A percentile compares a stretch with the other conserved stretches of the same genome.
Evolutionary conservation across 2,888 invertebrate genomes (phyloP).

Genomic region (Ochropleura plecta): DNA sequence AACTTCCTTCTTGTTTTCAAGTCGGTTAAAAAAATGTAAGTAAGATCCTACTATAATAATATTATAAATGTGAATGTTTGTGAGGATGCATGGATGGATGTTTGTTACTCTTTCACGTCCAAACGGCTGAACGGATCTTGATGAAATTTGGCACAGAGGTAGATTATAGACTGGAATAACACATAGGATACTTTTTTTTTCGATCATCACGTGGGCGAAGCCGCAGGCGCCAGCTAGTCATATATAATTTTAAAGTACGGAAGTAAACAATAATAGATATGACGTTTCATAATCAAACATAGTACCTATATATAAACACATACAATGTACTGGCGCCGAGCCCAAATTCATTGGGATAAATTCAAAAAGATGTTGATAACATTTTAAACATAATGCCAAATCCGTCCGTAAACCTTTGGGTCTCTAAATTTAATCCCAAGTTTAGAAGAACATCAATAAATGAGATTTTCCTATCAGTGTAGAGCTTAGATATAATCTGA

Average conservation of each 20-base stretch:
- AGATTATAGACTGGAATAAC: too few species aligned
- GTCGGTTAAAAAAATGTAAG: too few species aligned
- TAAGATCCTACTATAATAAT: too few species aligned
- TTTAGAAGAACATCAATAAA: slow-evolving; percentile 19
- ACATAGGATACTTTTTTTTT: too few species aligned
- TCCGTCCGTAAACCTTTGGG: background rate
- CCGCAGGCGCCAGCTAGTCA: too few species aligned
- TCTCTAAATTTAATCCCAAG: slow-evolving; percentile 3
- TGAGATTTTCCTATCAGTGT: background rate
- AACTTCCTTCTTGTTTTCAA: too few species aligned
- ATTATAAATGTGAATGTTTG: too few species aligned
- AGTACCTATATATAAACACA: background rate
- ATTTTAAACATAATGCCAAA: slow-evolving; percentile 18
- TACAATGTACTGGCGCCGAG: slow-evolving; percentile 11
- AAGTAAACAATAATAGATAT: slow-evolving; percentile 9
- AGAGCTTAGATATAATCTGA: slow-evolving; percentile 4
- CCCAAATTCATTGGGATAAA: slow-evolving; percentile 28
- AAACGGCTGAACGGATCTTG: too few species aligned
- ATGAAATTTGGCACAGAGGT: too few species aligned
- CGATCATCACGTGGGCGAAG: too few species aligned
- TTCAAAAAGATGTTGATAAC: slow-evolving; percentile 9
- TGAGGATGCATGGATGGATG: too few species aligned
- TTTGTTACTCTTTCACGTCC: too few species aligned
- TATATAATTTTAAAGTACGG: background rate
- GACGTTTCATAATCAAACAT: background rate